A percentile compares a stretch with the other conserved stretches of the same genome.
These are phyloP conservation scores for Manis pentadactyla DNA, from an alignment of 2,797 vertebrate species.

Conservation along the genomic window DNA sequence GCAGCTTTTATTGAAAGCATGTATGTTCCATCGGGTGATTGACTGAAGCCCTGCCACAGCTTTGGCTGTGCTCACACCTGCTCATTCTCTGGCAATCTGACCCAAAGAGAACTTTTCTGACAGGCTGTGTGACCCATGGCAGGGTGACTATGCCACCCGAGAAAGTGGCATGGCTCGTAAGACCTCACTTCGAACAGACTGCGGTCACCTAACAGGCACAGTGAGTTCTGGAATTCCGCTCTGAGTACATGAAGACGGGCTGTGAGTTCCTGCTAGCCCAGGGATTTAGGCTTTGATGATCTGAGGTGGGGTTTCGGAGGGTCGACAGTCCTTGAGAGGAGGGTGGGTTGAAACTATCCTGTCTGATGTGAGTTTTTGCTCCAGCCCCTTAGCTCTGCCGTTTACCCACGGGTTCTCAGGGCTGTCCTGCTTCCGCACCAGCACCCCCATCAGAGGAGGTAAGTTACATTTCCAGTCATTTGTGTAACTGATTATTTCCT, in stretches of 20 bases:
- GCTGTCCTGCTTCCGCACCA: background rate
- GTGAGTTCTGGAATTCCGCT: slow-evolving; percentile 73
- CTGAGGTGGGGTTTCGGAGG: slow-evolving; percentile 42
- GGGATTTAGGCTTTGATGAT: background rate
- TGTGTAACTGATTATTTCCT: background rate
- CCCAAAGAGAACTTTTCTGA: slow-evolving; percentile 68
- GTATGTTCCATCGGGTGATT: background rate
- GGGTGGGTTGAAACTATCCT: slow-evolving; percentile 49
- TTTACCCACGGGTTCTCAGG: no score
- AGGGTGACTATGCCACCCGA: background rate
- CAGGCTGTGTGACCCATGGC: slow-evolving; percentile 11
- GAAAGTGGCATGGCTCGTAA: slow-evolving; percentile 20
- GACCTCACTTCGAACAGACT: slow-evolving; percentile 63
- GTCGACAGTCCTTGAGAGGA: slow-evolving; percentile 33
- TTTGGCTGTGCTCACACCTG: background rate
- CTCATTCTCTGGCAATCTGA: background rate
- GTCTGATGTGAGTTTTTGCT: slow-evolving; percentile 62
- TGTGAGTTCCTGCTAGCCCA: slow-evolving; percentile 28
- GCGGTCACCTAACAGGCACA: slow-evolving; percentile 38
- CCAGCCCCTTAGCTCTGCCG: slow-evolving; percentile 13
- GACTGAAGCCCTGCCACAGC: background rate
- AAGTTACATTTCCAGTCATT: slow-evolving; percentile 79
- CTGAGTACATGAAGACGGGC: slow-evolving; percentile 21
- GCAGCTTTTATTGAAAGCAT: slow-evolving; percentile 50
- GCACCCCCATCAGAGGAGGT: slow-evolving; percentile 76